Evolutionary conservation across 2,888 invertebrate species (phyloP).

Genomic region (Habrosyne pyritoides): DNA sequence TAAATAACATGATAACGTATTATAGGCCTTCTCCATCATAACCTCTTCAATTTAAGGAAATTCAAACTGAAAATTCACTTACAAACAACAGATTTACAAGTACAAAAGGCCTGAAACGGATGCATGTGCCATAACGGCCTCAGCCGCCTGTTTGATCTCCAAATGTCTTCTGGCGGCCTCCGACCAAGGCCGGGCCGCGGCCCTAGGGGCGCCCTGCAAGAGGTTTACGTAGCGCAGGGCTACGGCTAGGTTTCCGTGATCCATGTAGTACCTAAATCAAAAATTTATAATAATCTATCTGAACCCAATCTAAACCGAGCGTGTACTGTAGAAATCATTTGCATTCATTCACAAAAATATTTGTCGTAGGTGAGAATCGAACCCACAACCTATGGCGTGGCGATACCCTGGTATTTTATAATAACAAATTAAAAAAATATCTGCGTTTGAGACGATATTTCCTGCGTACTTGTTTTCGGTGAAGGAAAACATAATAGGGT

Average conservation of each 20-base stretch:
- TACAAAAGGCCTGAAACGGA: conserved; percentile 88
- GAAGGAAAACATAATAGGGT: too few relatives aligned
- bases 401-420: too few relatives aligned
- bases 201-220: conserved; percentile 93
- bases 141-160: conserved; percentile 95
- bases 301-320: too few relatives aligned
- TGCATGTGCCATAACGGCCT: conserved; percentile 95
- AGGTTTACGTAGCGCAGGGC: conserved; percentile 96
- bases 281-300: not conserved
- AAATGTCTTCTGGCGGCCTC: conserved; percentile 91
- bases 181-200: conserved; percentile 94
- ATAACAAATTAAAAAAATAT: too few relatives aligned
- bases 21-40: too few relatives aligned
- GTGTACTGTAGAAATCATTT: too few relatives aligned
- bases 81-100: conserved; percentile 34
- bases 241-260: conserved; percentile 92
- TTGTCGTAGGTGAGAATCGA: too few relatives aligned
- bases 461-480: too few relatives aligned
- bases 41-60: not conserved
- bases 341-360: too few relatives aligned
- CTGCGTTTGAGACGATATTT: too few relatives aligned
- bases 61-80: conserved; percentile 4
- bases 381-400: too few relatives aligned
- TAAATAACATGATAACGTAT: not conserved
- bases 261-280: conserved; percentile 89